These are phyloP conservation scores for Drosophila tanythrix DNA, from an alignment of 2,888 invertebrate species.

Conservation along the genomic window DNA sequence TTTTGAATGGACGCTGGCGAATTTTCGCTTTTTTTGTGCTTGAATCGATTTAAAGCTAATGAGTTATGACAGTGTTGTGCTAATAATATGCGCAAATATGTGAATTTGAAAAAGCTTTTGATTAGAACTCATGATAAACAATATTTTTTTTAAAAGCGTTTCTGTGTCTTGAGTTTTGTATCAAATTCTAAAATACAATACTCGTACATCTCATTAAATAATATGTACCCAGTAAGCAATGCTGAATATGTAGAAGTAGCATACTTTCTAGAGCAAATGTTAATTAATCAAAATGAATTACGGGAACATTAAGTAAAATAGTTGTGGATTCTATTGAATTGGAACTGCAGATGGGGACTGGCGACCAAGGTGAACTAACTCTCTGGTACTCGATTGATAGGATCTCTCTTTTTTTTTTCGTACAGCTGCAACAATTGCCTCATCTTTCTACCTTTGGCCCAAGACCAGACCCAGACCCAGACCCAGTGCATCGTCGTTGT, in stretches of 20 bases:
- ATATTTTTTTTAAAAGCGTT: neutral
- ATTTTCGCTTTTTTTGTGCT: neutral
- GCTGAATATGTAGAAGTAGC: slow-evolving; percentile 15
- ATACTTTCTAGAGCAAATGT: slow-evolving; percentile 41
- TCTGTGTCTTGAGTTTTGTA: neutral
- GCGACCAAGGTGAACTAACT: slow-evolving; percentile 11
- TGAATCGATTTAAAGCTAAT: neutral
- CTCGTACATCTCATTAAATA: neutral
- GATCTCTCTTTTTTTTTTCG: slow-evolving; percentile 30
- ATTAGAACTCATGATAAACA: neutral
- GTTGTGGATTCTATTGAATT: slow-evolving; percentile 1
- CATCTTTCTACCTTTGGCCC: slow-evolving; percentile 36
- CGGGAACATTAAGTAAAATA: neutral
- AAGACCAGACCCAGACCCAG: neutral
- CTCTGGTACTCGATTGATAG: slow-evolving; percentile 33
- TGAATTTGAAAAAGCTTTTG: neutral
- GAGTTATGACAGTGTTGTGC: neutral
- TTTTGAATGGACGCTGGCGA: neutral
- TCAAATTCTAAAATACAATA: neutral
- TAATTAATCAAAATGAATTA: neutral
- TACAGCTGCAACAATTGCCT: slow-evolving; percentile 60
- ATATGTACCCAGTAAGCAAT: neutral
- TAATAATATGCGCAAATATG: neutral
- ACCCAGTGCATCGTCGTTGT: neutral
- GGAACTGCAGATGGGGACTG: slow-evolving; percentile 5